Evolutionary conservation across 37 sponge, comb jelly and placozoan species (phyloP), one percentile per base, ranked within the genome.

Genomic region (Hormiphora californensis): DNA sequence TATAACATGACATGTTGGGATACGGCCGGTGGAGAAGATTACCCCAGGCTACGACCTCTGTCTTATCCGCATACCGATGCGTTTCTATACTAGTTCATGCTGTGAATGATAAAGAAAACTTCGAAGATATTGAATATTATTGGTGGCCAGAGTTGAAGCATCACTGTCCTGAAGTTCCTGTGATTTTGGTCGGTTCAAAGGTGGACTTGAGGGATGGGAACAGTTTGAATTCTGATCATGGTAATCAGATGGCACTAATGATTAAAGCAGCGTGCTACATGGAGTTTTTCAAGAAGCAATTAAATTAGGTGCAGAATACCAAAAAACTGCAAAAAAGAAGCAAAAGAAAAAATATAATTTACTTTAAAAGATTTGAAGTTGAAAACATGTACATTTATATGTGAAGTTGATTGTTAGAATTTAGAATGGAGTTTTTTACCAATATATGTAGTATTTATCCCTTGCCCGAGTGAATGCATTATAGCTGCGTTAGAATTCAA

Each of bases 31-130:
- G 68, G 37, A 11, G 25, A 34, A 65, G 68, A 65, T 25, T 65
- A 65, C 35, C 38, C 4, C 81, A 39, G 81, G 23, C 23, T 73
- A 21, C 41, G 81, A 22, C 81, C 81, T 41, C 81, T 73, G 46
- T 43, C n/a, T 36, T 73, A 36, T 17, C 81, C 81, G 1, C 25
- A n/a, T 4, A 73, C 81, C 43, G 46, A 73, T 28, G 81, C 25
- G 23, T 73, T 73, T 33, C 15, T 1, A 21, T 73, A 4, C 19
- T 65, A 32, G 31, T 65, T 30, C 38, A 65, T 65, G 68, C 35
- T 3, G 35, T 39, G 7, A 15, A 39, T 65, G 15, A 15, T 8
- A 30, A 19, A 17, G 53, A 49, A 17, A 39, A 65, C 1, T 32
- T 65, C 38, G 5, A 65, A 7, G 68, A 65, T 4, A 65, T 65